Evolutionary conservation across 2,888 invertebrate species (phyloP).

Genomic region (Yponomeuta malinellus): DNA sequence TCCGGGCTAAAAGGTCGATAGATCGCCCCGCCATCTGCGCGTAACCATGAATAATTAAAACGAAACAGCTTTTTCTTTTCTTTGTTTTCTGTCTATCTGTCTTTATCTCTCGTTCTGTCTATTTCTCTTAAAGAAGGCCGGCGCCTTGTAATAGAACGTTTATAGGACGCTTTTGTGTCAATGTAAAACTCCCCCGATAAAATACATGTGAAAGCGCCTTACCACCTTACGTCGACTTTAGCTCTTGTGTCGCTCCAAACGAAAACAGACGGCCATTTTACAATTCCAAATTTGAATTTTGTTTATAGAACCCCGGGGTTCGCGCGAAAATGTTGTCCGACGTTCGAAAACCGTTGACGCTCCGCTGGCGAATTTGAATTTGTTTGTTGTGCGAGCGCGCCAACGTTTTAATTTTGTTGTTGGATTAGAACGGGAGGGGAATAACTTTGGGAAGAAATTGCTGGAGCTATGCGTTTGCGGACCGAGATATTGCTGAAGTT

Average conservation of each 20-base stretch:
- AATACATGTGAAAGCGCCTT: not conserved
- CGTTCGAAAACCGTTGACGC: constrained; percentile 2
- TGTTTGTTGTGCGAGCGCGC: not conserved
- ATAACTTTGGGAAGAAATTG: too few species aligned
- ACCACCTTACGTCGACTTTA: not conserved
- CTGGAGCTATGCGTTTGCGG: too few species aligned
- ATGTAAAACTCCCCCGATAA: not conserved
- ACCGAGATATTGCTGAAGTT: too few species aligned
- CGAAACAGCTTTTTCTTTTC: too few species aligned
- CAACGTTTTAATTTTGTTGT: not conserved
- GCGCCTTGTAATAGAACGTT: too few species aligned
- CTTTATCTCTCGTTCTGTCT: too few species aligned
- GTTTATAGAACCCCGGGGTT: constrained; percentile 19
- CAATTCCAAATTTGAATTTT: constrained; percentile 25
- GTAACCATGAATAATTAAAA: too few species aligned
- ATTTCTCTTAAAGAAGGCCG: too few species aligned
- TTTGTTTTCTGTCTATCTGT: too few species aligned
- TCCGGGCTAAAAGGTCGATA: too few species aligned
- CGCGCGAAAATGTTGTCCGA: not conserved
- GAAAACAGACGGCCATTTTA: constrained; percentile 19
- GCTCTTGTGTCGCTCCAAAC: not conserved
- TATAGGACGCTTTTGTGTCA: not conserved
- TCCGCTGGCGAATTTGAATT: not conserved
- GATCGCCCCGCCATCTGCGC: too few species aligned
- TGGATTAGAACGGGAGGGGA: not conserved